phyloP scores from a whole-genome alignment of 1,140 invertebrate genomes.

The Drosophila athabasca region DNA sequence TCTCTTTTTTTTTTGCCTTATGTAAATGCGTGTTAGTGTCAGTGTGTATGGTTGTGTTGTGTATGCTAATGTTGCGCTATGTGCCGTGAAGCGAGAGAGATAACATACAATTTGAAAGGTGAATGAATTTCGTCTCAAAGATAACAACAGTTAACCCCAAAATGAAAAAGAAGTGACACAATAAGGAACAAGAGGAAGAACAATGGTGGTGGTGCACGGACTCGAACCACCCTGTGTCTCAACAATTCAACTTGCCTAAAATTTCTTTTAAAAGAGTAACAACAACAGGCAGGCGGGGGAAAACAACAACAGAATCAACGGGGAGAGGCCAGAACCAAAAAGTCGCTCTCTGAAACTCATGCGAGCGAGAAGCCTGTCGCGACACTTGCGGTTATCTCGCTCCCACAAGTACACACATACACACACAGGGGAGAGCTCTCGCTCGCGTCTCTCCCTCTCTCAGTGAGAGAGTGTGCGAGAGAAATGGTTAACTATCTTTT shows the following conservation, averaged over 20 bases:
- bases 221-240: slow-evolving; percentile 40
- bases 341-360: too few species aligned
- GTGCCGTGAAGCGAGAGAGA: slow-evolving; percentile 48
- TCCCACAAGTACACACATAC: slow-evolving; percentile 27
- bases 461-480: slow-evolving; percentile 29
- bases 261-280: slow-evolving; percentile 63
- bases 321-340: slow-evolving; percentile 26
- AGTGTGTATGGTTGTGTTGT: slow-evolving; percentile 2
- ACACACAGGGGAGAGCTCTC: slow-evolving; percentile 8
- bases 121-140: slow-evolving; percentile 64
- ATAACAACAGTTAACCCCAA: slow-evolving; percentile 60
- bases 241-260: slow-evolving; percentile 48
- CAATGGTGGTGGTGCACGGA: too few species aligned
- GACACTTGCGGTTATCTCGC: slow-evolving; percentile 40
- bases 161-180: slow-evolving; percentile 26
- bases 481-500: slow-evolving; percentile 51
- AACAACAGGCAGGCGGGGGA: slow-evolving; percentile 44
- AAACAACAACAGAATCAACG: slow-evolving; percentile 41
- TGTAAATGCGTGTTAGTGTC: slow-evolving; percentile 48
- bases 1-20: slow-evolving; percentile 45
- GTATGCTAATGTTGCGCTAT: slow-evolving; percentile 59
- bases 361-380: slow-evolving; percentile 17
- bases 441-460: too few species aligned
- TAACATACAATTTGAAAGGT: slow-evolving; percentile 55
- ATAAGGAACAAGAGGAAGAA: neutral